Evolutionary conservation across 1,140 invertebrate genomes (phyloP), one percentile per base, ranked within the genome.

Genomic region (Euura saliciscinereae): DNA sequence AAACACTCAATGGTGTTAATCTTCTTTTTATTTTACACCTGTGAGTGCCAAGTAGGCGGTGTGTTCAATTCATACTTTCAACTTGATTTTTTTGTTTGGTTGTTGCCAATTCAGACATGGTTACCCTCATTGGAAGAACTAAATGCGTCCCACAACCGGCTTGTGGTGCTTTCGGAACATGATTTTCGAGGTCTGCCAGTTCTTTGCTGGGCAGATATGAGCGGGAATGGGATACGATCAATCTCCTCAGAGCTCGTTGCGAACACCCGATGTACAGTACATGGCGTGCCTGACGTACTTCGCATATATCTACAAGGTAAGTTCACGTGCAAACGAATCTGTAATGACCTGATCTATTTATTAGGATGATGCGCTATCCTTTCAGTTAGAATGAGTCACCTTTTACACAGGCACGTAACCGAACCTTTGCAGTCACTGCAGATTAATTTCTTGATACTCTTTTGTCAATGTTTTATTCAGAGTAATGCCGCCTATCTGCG

Each of bases 171-270:
- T 45, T 86, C 95, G 71, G 92, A 94, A 45, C 90, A 91, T 77
- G 94, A 95, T 83, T 95, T 96, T 81, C 93, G 94, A 75, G 94
- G 94, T 2, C 87, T 95, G 68, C 94, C 94, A 2, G 90, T 91
- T 0, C 86, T 96, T 3, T 96, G 94, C 79, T 90, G 90, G 80
- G 94, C 93, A 2, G 93, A 95, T 82, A 84, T 96, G 2, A 93
- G 92, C 3, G 90, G 92, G 76, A 96, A 96, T 80, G 89, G 91
- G 71, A 95, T 96, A 74, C 86, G 89, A 45, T 87, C 89, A 5
- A 88, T 95, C 7, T 92, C 92, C 65, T 89, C 90, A 44, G 93
- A 94, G 79, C 86, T 96, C 7, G 93, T 94, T 0, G 90, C 92
- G 3, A 94, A 95, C 80, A 94, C 94, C 0, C 89, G 91, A 75